Evolutionary conservation across 2,113 vertebrate genomes (phyloP), one percentile per base, ranked within the genome.

Genomic region (Reinhardtius hippoglossoides): DNA sequence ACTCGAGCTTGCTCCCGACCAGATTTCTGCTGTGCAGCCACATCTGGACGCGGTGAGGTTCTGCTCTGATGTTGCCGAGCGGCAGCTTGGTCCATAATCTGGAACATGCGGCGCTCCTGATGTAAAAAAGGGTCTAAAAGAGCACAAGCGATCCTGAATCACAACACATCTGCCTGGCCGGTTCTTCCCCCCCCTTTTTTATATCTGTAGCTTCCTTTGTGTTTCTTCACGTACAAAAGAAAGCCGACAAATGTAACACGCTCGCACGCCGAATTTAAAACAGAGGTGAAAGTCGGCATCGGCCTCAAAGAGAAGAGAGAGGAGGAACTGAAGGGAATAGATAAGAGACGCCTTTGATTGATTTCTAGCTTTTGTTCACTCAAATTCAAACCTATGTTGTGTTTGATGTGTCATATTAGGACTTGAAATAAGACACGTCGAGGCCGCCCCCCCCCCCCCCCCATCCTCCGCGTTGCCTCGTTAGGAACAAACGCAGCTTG

Each of bases 61-160:
- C 55, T 12, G n/a, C 79, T 85, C 78, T 83, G 70, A 87, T 73
- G 76, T 70, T 75, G 46, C 76, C 9, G 63, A 64, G 31, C 31
- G 59, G 74, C 46, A 24, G 37, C 37, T 10, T 40, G 37, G 37
- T 40, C 37, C 37, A 10, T 42, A 42, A 42, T 42, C 40, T 12
- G 40, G 40, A 42, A 13, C 83, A 84, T 74, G 59, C 84, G 84
- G 14, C 18, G 56, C 69, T 76, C 63, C 82, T 76, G 82, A 1
- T 31, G 31, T 31, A 31, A 31, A 24, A 27, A 31, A 31, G 31
- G 6, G 6, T 6, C 31, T 31, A 31, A 31, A 31, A 31, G 31
- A 31, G 31, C 5, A 8, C 31, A 83, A 73, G 4, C 4, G 37
- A 61, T 79, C 26, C 59, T 20, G 63, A 61, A 61, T 79, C 5